Evolutionary conservation across 1,140 invertebrate genomes (phyloP).

Genomic region (Scaptomyza graminum): DNA sequence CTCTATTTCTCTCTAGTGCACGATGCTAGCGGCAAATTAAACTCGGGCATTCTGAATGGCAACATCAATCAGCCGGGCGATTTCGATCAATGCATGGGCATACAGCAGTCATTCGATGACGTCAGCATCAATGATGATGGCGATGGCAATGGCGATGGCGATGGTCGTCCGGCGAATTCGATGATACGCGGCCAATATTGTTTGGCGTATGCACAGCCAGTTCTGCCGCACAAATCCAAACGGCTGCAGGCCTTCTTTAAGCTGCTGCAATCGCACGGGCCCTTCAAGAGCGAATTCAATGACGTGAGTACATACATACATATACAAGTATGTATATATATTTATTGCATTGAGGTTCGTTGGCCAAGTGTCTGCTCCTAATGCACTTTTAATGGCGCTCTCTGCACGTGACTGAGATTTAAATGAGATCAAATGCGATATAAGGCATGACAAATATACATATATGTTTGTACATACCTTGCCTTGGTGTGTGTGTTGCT

Average conservation of each 20-base stretch:
- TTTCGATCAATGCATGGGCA: constrained; percentile 86
- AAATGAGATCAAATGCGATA: constrained; percentile 20
- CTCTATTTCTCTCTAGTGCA: constrained; percentile 83
- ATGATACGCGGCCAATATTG: constrained; percentile 86
- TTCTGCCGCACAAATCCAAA: constrained; percentile 83
- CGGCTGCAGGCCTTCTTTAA: constrained; percentile 85
- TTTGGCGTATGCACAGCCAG: constrained; percentile 85
- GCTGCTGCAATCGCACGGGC: constrained; percentile 87
- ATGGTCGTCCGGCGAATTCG: constrained; percentile 8
- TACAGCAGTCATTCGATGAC: constrained; percentile 49
- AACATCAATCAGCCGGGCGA: constrained; percentile 88
- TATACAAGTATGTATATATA: neutral
- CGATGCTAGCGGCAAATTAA: constrained; percentile 85
- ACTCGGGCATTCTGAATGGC: constrained; percentile 87
- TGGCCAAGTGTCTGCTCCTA: constrained; percentile 33
- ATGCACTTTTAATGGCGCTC: constrained; percentile 33
- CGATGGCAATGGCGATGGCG: neutral
- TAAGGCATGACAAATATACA: constrained; percentile 8
- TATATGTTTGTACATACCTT: too few relatives aligned
- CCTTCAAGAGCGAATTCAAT: constrained; percentile 87
- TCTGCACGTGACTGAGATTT: constrained; percentile 40
- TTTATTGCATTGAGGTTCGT: constrained; percentile 26
- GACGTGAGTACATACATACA: constrained; percentile 85
- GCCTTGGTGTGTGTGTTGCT: neutral
- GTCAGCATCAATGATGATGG: constrained; percentile 9